A percentile compares a stretch with the other conserved stretches of the same genome.
Evolutionary conservation across 2,888 invertebrate genomes (phyloP).

Genomic region (Sinhomidia bicolor): DNA sequence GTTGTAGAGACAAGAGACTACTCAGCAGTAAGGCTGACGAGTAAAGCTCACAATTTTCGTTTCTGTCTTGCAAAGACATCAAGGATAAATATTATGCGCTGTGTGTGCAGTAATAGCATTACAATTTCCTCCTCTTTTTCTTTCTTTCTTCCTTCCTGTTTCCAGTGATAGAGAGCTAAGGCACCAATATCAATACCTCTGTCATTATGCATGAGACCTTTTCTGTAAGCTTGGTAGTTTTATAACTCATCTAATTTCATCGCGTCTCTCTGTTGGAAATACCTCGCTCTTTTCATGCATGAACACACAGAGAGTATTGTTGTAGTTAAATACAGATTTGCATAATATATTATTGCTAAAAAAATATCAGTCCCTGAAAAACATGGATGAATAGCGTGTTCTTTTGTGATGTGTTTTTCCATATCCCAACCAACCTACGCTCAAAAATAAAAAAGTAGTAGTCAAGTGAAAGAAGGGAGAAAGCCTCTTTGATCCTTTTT

Average conservation of each 20-base stretch:
- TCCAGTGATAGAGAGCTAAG: too few species aligned
- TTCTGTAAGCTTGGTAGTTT: too few species aligned
- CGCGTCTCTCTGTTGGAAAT: not conserved
- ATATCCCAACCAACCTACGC: too few species aligned
- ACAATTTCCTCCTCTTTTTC: not conserved
- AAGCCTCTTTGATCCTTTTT: conserved; percentile 61
- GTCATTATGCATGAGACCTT: too few species aligned
- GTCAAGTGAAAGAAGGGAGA: not conserved
- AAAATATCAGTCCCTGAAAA: not conserved
- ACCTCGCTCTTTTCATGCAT: not conserved
- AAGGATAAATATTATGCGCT: not conserved
- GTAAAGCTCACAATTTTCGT: not conserved
- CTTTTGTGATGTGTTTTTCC: too few species aligned
- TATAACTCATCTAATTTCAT: conserved; percentile 47
- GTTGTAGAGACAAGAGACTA: not conserved
- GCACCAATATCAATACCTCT: too few species aligned
- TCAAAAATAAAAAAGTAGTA: too few species aligned
- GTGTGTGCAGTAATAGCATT: not conserved
- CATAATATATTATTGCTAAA: not conserved
- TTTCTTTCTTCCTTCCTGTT: too few species aligned
- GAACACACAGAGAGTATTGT: not conserved
- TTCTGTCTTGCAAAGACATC: not conserved
- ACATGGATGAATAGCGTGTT: too few species aligned
- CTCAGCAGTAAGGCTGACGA: not conserved
- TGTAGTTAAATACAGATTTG: not conserved